These are phyloP conservation scores for Formica selysi DNA, from an alignment of 1,140 invertebrate genomes.

Conservation along the genomic window DNA sequence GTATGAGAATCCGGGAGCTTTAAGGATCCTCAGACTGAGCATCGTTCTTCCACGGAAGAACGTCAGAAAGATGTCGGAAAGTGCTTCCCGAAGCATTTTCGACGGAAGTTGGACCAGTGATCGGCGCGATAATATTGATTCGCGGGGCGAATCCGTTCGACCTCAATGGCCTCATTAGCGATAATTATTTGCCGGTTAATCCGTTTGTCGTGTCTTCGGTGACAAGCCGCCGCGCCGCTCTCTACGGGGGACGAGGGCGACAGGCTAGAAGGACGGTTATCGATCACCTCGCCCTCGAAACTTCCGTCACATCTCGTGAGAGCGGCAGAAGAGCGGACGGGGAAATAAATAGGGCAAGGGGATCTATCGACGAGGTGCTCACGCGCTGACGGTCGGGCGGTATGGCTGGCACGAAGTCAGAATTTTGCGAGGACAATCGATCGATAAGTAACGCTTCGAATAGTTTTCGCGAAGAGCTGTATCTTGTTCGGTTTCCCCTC, in stretches of 20 bases:
- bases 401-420: conserved; percentile 30
- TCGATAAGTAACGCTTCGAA: conserved; percentile 61
- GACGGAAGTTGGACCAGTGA: conserved; percentile 32
- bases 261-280: conserved; percentile 23
- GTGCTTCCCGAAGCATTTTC: not conserved
- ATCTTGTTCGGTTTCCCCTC: conserved; percentile 43
- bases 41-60: not conserved
- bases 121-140: conserved; percentile 37
- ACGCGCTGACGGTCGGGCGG: conserved; percentile 42
- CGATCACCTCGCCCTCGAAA: conserved; percentile 56
- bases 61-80: not conserved
- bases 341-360: conserved; percentile 53
- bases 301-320: conserved; percentile 51
- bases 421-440: conserved; percentile 77
- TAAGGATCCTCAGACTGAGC: not conserved
- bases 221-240: not conserved
- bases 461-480: conserved; percentile 45
- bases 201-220: conserved; percentile 40
- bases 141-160: conserved; percentile 66
- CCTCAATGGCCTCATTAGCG: conserved; percentile 60
- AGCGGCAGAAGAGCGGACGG: conserved; percentile 21
- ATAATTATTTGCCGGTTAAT: conserved; percentile 41
- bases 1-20: not conserved
- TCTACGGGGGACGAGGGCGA: not conserved
- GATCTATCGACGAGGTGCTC: conserved; percentile 58